Conservation (phyloP, 2,113 vertebrate genomes). For the Monarcha castaneiventris region DNA sequence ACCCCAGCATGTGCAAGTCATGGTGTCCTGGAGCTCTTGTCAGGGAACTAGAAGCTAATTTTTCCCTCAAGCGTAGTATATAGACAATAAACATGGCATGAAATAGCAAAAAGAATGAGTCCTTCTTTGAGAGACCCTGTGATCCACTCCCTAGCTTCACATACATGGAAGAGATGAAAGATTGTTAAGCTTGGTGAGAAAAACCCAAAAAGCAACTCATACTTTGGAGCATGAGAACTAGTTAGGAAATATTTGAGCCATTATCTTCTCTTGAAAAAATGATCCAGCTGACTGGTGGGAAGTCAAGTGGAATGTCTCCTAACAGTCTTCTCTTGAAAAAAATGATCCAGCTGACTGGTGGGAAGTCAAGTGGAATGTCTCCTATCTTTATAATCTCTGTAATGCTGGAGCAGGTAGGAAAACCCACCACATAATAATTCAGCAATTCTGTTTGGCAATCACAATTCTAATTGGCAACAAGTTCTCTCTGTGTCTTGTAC, state of each 20-base stretch:
- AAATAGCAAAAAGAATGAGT: background rate
- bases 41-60: background rate
- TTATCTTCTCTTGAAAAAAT: background rate
- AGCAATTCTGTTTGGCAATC: background rate
- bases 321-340: background rate
- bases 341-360: background rate
- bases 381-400: background rate
- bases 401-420: background rate
- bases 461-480: background rate
- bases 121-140: background rate
- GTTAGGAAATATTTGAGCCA: background rate
- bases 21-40: background rate
- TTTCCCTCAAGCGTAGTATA: background rate
- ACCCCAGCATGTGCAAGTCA: background rate
- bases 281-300: background rate
- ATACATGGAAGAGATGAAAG: background rate
- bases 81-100: background rate
- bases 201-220: background rate
- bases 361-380: background rate
- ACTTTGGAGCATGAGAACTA: background rate
- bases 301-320: background rate
- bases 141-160: background rate
- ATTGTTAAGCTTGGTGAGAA: background rate
- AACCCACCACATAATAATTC: background rate
- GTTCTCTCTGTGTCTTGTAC: background rate